Evolutionary conservation across 2,888 invertebrate genomes (phyloP).

Genomic region (Tenthredo livida): DNA sequence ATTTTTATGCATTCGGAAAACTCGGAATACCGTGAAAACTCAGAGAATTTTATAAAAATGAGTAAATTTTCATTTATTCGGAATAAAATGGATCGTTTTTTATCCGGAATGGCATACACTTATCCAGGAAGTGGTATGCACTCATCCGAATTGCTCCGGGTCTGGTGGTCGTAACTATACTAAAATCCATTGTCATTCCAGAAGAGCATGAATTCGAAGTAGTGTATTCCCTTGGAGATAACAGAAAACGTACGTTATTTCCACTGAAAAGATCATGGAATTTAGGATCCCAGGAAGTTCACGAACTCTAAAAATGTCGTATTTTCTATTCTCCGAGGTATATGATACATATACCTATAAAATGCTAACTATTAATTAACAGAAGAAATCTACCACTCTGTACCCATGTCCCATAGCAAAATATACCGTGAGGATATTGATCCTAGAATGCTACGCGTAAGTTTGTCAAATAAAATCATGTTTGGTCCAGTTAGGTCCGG

Average conservation of each 20-base stretch:
- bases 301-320: not conserved
- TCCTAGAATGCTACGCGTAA: not conserved
- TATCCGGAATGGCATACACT: not conserved
- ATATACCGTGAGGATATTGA: constrained; percentile 2
- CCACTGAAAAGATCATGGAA: not conserved
- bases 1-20: not conserved
- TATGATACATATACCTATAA: not conserved
- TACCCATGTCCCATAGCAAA: not conserved
- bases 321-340: not conserved
- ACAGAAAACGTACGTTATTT: not conserved
- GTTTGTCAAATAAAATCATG: not conserved
- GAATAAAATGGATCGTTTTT: not conserved
- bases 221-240: not conserved
- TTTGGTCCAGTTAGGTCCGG: not conserved
- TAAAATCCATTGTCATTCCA: not conserved
- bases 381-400: not conserved
- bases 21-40: not conserved
- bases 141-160: not conserved
- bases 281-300: not conserved
- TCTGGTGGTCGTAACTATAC: not conserved
- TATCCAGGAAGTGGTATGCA: not conserved
- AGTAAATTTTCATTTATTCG: not conserved
- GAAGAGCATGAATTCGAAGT: not conserved
- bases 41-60: not conserved
- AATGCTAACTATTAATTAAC: not conserved